A percentile compares a stretch with the other conserved stretches of the same genome.
phyloP scores from a whole-genome alignment of 2,797 vertebrate species.

The Mormyrus proboscirostris region DNA sequence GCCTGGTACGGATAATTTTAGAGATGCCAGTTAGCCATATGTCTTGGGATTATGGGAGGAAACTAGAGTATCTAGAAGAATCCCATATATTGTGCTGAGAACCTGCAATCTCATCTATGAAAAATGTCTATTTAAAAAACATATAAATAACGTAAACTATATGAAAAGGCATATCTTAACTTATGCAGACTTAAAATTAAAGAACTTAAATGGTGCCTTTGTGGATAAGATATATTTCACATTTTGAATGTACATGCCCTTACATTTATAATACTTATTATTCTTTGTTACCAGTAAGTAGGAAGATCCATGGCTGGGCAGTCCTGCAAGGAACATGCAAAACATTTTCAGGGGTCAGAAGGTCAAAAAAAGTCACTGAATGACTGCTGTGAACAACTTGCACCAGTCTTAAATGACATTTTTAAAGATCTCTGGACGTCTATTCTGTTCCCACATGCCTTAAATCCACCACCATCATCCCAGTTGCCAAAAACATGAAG shows the following conservation, averaged over 20 bases:
- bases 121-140: background rate
- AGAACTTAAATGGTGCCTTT: background rate
- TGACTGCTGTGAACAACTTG: background rate
- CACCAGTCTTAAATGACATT: background rate
- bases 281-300: background rate
- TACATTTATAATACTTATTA: background rate
- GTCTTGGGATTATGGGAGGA: background rate
- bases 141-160: background rate
- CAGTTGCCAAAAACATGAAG: slow-evolving; percentile 3
- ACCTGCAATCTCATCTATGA: background rate
- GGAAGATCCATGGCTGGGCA: background rate
- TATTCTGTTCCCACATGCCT: background rate
- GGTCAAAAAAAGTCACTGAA: background rate
- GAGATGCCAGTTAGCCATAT: background rate
- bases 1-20: background rate
- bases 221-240: background rate
- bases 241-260: background rate
- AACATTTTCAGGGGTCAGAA: background rate
- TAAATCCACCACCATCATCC: background rate
- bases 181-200: background rate
- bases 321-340: background rate
- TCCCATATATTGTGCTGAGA: background rate
- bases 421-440: background rate
- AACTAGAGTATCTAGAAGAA: background rate
- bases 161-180: background rate